phyloP scores from a whole-genome alignment of 2,888 invertebrate species.

The Euphydryas editha region DNA sequence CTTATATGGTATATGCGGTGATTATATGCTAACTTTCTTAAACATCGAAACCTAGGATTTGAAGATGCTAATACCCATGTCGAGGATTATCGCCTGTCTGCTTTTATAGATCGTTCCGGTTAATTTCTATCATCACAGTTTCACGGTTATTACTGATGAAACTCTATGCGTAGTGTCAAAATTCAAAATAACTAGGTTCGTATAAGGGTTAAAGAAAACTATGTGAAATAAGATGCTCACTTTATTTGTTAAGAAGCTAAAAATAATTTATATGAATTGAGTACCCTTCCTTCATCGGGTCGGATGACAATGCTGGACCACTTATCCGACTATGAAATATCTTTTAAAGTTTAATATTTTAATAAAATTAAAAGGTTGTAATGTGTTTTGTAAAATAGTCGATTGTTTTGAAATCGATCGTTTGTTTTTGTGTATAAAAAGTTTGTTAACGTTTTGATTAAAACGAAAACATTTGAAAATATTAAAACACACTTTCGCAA shows the following conservation, averaged over 20 bases:
- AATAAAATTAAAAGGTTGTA: too few relatives aligned
- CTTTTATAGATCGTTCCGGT: conserved; percentile 47
- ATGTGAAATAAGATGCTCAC: neutral
- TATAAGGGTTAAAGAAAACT: neutral
- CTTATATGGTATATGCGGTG: neutral
- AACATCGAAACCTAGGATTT: conserved; percentile 10
- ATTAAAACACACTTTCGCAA: conserved; percentile 34
- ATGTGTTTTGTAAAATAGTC: too few relatives aligned
- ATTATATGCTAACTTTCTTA: neutral
- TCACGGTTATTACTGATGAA: conserved; percentile 33
- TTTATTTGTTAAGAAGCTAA: too few relatives aligned
- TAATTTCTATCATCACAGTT: conserved; percentile 43
- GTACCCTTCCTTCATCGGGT: too few relatives aligned
- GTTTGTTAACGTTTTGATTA: conserved; percentile 13
- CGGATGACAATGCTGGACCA: too few relatives aligned
- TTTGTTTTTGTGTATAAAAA: too few relatives aligned
- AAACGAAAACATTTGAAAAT: conserved; percentile 30
- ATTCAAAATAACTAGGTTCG: conserved; percentile 23
- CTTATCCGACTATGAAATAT: too few relatives aligned
- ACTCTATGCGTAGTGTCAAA: conserved; percentile 28
- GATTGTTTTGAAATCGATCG: too few relatives aligned
- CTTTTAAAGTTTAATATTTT: too few relatives aligned
- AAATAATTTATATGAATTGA: too few relatives aligned
- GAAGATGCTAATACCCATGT: conserved; percentile 18
- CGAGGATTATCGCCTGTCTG: conserved; percentile 43